These are phyloP conservation scores for Nematostella vectensis DNA, from an alignment of 92 coral and sea anemone species.

Conservation along the genomic window DNA sequence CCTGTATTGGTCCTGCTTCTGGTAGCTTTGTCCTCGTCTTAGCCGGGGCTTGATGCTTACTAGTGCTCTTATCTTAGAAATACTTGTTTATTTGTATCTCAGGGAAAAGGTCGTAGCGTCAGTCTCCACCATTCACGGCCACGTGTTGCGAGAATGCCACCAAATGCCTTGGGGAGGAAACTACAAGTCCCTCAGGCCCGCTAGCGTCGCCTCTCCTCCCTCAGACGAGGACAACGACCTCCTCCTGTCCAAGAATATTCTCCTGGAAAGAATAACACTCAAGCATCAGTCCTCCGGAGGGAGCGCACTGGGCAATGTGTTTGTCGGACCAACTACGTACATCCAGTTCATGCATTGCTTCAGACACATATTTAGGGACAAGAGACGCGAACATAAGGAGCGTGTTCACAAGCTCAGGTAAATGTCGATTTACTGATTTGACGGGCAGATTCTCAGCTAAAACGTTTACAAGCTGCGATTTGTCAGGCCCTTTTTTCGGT, in stretches of 20 bases:
- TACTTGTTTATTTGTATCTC: too few relatives aligned
- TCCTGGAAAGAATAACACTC: constrained; percentile 71
- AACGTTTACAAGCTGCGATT: too few relatives aligned
- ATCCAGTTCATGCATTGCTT: constrained; percentile 89
- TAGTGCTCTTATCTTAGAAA: too few relatives aligned
- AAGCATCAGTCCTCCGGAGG: constrained; percentile 58
- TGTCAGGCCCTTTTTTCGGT: background rate
- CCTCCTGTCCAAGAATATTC: constrained; percentile 57
- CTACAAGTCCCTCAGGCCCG: constrained; percentile 10
- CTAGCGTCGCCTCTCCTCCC: constrained; percentile 37
- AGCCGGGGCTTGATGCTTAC: too few relatives aligned
- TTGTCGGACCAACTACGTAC: constrained; percentile 91
- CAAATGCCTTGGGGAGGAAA: constrained; percentile 98
- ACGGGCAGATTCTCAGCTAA: background rate
- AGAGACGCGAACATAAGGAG: constrained; percentile 56
- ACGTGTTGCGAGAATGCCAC: constrained; percentile 85
- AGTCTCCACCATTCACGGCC: constrained; percentile 86
- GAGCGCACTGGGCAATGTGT: constrained; percentile 55
- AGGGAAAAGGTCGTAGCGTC: constrained; percentile 81
- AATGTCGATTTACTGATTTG: too few relatives aligned
- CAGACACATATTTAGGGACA: constrained; percentile 75
- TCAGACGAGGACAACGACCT: constrained; percentile 26
- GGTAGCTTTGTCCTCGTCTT: too few relatives aligned
- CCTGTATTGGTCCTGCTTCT: too few relatives aligned
- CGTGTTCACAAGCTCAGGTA: constrained; percentile 66